Evolutionary conservation across 2,888 invertebrate genomes (phyloP).

Genomic region (Gastracanthus pulcherrimus): DNA sequence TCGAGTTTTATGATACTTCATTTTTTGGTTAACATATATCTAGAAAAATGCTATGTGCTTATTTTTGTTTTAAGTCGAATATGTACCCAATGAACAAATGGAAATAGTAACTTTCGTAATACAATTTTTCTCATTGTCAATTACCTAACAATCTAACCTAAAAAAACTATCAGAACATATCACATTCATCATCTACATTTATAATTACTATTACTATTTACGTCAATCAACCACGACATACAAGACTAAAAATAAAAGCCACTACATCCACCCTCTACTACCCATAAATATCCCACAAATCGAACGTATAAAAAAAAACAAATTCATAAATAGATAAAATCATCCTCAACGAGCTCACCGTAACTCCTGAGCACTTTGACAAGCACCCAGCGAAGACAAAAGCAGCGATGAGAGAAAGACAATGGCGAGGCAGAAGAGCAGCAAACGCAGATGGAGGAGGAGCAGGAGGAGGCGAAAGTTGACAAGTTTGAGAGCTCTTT

Average conservation of each 20-base stretch:
- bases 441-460: not conserved
- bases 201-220: too few species aligned
- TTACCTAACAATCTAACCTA: too few species aligned
- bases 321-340: conserved; percentile 64
- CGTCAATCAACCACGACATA: not conserved
- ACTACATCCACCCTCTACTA: not conserved
- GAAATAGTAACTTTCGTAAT: too few species aligned
- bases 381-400: not conserved
- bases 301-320: conserved; percentile 67
- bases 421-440: conserved; percentile 7
- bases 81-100: too few species aligned
- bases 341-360: not conserved
- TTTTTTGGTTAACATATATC: too few species aligned
- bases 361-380: not conserved
- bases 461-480: conserved; percentile 65
- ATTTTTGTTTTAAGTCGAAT: too few species aligned
- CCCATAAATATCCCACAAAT: not conserved
- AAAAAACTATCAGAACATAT: too few species aligned
- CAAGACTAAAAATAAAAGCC: too few species aligned
- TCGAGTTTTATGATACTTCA: too few species aligned
- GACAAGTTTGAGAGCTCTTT: conserved; percentile 76
- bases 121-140: too few species aligned
- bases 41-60: too few species aligned
- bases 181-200: too few species aligned
- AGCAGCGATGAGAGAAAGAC: conserved; percentile 6